phyloP scores from a whole-genome alignment of 2,113 vertebrate species.

The Trichomycterus rosablanca region DNA sequence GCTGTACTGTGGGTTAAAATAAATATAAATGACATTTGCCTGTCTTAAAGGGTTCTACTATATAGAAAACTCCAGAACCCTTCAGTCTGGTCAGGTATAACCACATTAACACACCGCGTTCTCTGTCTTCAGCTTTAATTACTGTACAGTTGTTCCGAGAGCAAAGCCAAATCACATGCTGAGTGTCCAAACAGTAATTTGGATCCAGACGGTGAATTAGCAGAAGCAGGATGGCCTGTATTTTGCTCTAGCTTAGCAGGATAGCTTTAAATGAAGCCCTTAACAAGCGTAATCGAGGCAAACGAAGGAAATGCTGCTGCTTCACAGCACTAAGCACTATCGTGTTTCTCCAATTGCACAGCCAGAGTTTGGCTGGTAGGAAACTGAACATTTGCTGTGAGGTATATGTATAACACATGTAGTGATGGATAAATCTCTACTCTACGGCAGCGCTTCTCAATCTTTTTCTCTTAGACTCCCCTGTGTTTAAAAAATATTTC shows the following conservation, averaged over 20 bases:
- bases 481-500: no score
- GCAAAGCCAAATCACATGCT: conserved; percentile 35
- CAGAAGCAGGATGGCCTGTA: conserved; percentile 51
- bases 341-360: conserved; percentile 31
- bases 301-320: conserved; percentile 34
- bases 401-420: no score
- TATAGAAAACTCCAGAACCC: background rate
- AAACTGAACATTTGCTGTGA: background rate
- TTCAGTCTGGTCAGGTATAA: conserved; percentile 1
- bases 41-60: background rate
- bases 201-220: conserved; percentile 52
- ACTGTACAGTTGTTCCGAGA: conserved; percentile 34
- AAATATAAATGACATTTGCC: no score
- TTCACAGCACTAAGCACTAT: conserved; percentile 6
- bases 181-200: conserved; percentile 51
- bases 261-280: conserved; percentile 59
- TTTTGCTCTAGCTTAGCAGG: conserved; percentile 42
- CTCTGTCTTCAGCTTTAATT: conserved; percentile 10
- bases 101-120: background rate
- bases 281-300: conserved; percentile 55
- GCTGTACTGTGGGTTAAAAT: no score
- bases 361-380: background rate
- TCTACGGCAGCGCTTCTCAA: no score
- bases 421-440: no score
- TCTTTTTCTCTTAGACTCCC: no score